A percentile compares a stretch with the other conserved stretches of the same genome.
Evolutionary conservation across 2,888 invertebrate species (phyloP).

Genomic region (Nephrotoma flavescens): DNA sequence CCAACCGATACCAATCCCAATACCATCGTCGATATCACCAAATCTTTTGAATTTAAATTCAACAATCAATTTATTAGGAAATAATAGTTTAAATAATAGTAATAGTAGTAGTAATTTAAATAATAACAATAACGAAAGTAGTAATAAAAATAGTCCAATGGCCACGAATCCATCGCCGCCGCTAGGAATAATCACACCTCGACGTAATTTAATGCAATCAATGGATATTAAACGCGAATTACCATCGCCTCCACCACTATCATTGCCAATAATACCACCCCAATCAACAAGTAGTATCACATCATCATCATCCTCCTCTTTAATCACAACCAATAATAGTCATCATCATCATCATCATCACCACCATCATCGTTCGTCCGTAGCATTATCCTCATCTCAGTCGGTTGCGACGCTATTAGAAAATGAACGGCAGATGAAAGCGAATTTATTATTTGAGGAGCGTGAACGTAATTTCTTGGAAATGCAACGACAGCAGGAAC

Average conservation of each 20-base stretch:
- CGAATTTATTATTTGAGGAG: neutral
- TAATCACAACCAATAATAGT: conserved; percentile 6
- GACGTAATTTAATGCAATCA: neutral
- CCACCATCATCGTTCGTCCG: neutral
- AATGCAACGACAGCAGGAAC: neutral
- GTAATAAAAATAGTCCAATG: conserved; percentile 1
- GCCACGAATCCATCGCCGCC: conserved; percentile 9
- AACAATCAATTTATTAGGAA: conserved; percentile 1
- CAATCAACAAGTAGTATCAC: conserved; percentile 11
- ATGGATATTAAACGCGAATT: neutral
- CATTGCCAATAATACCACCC: conserved; percentile 8
- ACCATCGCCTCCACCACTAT: conserved; percentile 11
- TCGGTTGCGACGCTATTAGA: conserved; percentile 5
- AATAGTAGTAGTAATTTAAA: neutral
- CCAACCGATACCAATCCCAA: neutral
- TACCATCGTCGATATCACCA: neutral
- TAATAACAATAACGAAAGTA: neutral
- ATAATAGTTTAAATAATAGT: neutral
- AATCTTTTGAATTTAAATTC: neutral
- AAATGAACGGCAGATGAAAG: neutral
- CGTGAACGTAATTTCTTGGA: neutral
- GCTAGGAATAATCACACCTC: neutral
- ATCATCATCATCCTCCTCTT: conserved; percentile 10
- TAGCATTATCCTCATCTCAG: conserved; percentile 2
- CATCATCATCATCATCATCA: conserved; percentile 6